Evolutionary conservation across 2,797 vertebrate species (phyloP).

Genomic region (Micrastur ruficollis): DNA sequence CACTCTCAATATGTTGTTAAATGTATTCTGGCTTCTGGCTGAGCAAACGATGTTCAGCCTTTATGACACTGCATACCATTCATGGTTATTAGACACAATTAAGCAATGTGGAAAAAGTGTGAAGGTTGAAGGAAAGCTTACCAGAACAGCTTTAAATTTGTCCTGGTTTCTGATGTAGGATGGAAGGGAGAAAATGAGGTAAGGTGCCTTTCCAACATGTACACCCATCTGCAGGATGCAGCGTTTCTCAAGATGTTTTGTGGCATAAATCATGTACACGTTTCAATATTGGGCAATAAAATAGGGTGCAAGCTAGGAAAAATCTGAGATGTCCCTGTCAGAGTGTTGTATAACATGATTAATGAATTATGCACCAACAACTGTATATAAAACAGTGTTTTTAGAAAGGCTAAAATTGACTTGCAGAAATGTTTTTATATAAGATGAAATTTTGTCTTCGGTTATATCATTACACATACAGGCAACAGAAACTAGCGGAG

Average conservation of each 20-base stretch:
- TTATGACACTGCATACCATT: not conserved
- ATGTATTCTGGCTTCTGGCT: not conserved
- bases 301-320: not conserved
- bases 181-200: not conserved
- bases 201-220: not conserved
- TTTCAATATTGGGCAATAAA: not conserved
- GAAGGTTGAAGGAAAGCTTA: not conserved
- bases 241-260: not conserved
- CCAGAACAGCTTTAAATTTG: not conserved
- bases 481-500: not conserved
- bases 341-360: not conserved
- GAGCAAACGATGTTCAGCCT: not conserved
- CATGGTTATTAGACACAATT: not conserved
- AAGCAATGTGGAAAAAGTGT: not conserved
- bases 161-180: not conserved
- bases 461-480: not conserved
- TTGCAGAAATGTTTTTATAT: not conserved
- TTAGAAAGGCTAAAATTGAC: not conserved
- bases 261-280: rapidly evolving
- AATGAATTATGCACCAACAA: not conserved
- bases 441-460: not conserved
- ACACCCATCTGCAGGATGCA: rapidly evolving
- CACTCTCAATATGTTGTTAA: constrained; percentile 10
- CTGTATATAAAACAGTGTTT: not conserved
- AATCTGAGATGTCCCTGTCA: not conserved